Base-by-base conservation (phyloP, 2,113 vertebrate species). In the Nettapus auritus region DNA sequence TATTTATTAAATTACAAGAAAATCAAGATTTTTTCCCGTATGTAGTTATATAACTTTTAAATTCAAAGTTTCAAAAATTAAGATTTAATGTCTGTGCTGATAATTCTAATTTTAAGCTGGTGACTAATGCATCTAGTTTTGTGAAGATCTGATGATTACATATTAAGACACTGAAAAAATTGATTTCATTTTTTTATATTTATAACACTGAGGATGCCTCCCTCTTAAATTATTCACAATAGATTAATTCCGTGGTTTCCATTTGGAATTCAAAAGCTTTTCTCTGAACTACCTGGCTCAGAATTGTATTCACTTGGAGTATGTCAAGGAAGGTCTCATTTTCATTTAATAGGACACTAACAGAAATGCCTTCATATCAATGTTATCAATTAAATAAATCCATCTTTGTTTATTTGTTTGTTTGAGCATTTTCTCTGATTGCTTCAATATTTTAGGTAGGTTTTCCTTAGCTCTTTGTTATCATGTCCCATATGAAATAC, bases 381-480 rank as follows among this genome's bases (percentile, higher is more conserved):
- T 38, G 7, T 38, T 48, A 77, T 67, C 25, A 42, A 52, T 3
- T 62, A 76, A 38, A 29, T 67, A 59, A 74, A 83, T 71, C 5
- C 22, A 8, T 57, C 0, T 53, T 88, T 26, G 5, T 34, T 66
- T 26, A 4, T 34, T 66, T 70, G 21, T 80, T 82, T 63, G 34
- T 92, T 94, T 86, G 31, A 86, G 34, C 5, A 7, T 70, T 94
- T 97, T 95, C 52, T 92, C 68, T 97, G 92, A 97, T 91, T 96
- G 55, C 56, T 95, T 86, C 84, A 91, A 20, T 80, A 94, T 95
- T 97, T 91, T 89, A 90, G 55, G 56, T 79, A 90, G 25, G 25
- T 66, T 95, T 94, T 86, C 77, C 76, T 96, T 90, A 89, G 78
- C 70, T 71, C 73, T 97, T 84, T 90, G 95, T 95, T 79, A 96